Base-by-base conservation (phyloP, 1,140 invertebrate genomes). In the Chelonus insularis region DNA sequence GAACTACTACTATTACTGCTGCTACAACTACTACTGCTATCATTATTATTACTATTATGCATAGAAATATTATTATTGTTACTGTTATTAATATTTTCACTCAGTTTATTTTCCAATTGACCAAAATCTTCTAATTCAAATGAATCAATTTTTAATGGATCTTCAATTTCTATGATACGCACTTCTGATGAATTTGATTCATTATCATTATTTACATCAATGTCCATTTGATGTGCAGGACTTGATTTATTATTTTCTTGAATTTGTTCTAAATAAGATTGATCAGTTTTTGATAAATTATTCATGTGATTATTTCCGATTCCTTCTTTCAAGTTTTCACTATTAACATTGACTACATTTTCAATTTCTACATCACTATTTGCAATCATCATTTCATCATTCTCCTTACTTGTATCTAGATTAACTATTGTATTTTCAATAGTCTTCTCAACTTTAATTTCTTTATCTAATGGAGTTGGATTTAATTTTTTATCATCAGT, bases 81-180 rank as follows among this genome's bases (percentile, higher is more conserved):
- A n/a, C 12, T 8, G 51, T 67, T 64, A 9, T 60, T 56, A 4
- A 68, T 48, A 29, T 58, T 12, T 4, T 23, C 54, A 62, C 64
- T 16, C 36, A 61, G 6, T 62, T 57, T 16, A 62, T 51, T 71
- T 52, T 72, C 68, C 7, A 64, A 48, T 43, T 65, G 67, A 7
- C 16, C 41, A 16, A 18, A 2, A n/a, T 43, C 12, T 11, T 57
- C 37, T 41, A 65, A 63, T 48, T 72, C 74, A 4, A 32, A 39
- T 52, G 73, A 71, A 3, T 63, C 66, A 23, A 74, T 66, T 48
- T 68, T 72, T 9, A 74, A 55, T 0, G 68, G 58, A 43, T 80
- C 75, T n/a, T 77, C 72, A 23, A 78, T 75, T 12, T 80, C 77
- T 7, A 79, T 78, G 47, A 80, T 78, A 48, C 75, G 71, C 4